Evolutionary conservation across 2,113 vertebrate genomes (phyloP), one percentile per base, ranked within the genome.

Genomic region (Melospiza georgiana): DNA sequence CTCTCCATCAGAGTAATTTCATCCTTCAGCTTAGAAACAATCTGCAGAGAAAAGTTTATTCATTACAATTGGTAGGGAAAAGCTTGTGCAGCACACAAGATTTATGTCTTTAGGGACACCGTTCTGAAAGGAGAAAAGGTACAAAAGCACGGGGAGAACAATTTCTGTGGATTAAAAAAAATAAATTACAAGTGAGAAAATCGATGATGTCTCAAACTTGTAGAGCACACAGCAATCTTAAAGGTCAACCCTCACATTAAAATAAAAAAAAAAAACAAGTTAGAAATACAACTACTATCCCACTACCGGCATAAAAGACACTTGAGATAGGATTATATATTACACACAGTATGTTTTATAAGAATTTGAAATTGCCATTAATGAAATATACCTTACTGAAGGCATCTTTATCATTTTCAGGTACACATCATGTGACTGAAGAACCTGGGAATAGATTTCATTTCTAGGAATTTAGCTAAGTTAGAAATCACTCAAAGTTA

Each of bases 1-100:
- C 98, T 99, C 95, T 99, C 99, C 98, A 99, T 99, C 48, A 98
- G 82, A 77, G 98, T 97, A 28, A 99, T 99, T 97, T 99, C 99
- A 79, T 99, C 99, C 93, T 99, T 99, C 96, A 99, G 96, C 96
- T 99, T 99, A 75, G 98, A 98, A 92, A 99, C 98, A 89, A 99
- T 99, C 99, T 99, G 87, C 18, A 55, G 68, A 27, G 62, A 48
- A 73, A 67, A 93, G 79, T 85, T 91, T 37, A 95, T 33, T 35
- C 24, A 49, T 92, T 69, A 84, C 10, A 41, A 19, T 1, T 18
- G 20, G 22, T 41, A 84, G 43, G 31, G 39, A 86, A 84, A 85
- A 71, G 6, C 33, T 55, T 27, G 19, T 39, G 51, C 51, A 87
- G 55, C 24, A 12, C 2, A 8, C 10, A 41, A 46, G 20, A 31